Percentiles rank a stretch among this genome's conserved stretches.
phyloP scores from a whole-genome alignment of 2,797 vertebrate species.

The Eurystomus glaucurus region DNA sequence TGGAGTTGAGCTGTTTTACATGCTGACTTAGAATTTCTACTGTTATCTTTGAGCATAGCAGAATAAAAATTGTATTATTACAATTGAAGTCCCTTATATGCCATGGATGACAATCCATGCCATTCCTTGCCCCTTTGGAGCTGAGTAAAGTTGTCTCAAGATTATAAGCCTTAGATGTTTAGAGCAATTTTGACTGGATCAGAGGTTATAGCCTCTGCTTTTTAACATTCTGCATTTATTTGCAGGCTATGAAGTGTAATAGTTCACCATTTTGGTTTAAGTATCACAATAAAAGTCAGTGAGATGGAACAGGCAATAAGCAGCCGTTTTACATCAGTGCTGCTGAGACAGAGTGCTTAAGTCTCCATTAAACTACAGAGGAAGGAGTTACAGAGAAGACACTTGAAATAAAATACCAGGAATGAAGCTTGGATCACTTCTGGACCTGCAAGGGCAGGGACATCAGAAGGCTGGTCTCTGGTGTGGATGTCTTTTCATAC shows the following conservation, averaged over 20 bases:
- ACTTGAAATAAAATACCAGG: slow-evolving; percentile 44
- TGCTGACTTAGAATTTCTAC: background rate
- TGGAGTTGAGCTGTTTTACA: background rate
- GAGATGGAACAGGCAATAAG: slow-evolving; percentile 87
- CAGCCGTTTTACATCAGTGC: slow-evolving; percentile 84
- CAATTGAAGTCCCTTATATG: slow-evolving; percentile 22
- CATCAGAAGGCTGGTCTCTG: background rate
- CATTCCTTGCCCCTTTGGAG: slow-evolving; percentile 53
- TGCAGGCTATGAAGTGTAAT: slow-evolving; percentile 88
- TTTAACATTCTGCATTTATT: slow-evolving; percentile 86
- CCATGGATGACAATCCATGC: slow-evolving; percentile 42
- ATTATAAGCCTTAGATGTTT: slow-evolving; percentile 79
- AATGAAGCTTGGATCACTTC: background rate
- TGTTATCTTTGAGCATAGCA: background rate
- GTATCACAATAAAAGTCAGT: slow-evolving; percentile 88
- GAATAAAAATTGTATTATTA: slow-evolving; percentile 12
- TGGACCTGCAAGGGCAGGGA: background rate
- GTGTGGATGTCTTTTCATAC: accelerated
- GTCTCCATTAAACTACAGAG: slow-evolving; percentile 82
- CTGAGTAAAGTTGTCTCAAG: slow-evolving; percentile 70
- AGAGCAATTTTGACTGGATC: slow-evolving; percentile 79
- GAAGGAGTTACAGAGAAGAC: slow-evolving; percentile 61
- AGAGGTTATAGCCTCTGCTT: slow-evolving; percentile 84
- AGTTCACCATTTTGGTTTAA: slow-evolving; percentile 89
- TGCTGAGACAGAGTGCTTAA: slow-evolving; percentile 74